Base-by-base conservation (phyloP, 2,797 vertebrate genomes). In the Aselliscus stoliczkanus region DNA sequence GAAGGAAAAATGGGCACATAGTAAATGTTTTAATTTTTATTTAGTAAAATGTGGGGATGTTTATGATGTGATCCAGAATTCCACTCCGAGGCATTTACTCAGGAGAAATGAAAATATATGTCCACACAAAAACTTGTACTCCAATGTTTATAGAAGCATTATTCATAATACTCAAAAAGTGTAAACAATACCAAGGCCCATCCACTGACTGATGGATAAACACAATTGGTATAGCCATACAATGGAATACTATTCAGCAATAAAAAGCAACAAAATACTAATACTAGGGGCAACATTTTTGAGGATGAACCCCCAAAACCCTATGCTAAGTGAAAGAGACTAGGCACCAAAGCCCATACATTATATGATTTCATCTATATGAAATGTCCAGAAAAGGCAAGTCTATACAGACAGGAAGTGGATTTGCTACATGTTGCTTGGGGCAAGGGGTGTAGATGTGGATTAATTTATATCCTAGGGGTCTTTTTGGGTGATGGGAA, bases 21-120 rank as follows among this genome's bases (percentile, higher is more conserved):
- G 4, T 31, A 34, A 92, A 44, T 37, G n/a, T 67, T 86, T 88
- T 82, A 60, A 20, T 39, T 77, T 90, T 76, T 65, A 77, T 52
- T 72, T 85, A 31, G 47, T 39, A 44, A 44, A 80, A 60, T 73
- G 73, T 8, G 67, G 39, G 23, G 12, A n/a, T 80, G 23, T 64
- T 88, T 82, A 25, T 9, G 4, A 42, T 23, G 17, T 29, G 29
- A 77, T n/a, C 15, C 13, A 13, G 23, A 67, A 62, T 37, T 89
- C 31, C 6, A 81, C 13, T 79, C 2, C 13, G n/a, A 47, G 11
- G 3, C 67, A 39, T 77, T 81, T 47, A 3, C 47, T 75, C 18
- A n/a, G 52, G 39, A 93, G 34, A 73, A 50, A 54, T 50, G 34
- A 73, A 47, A 54, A 54, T 13, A n/a, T 17, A 20, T 0, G 5